Conservation (phyloP, 2,113 vertebrate species). For the Baryphthengus martii region DNA sequence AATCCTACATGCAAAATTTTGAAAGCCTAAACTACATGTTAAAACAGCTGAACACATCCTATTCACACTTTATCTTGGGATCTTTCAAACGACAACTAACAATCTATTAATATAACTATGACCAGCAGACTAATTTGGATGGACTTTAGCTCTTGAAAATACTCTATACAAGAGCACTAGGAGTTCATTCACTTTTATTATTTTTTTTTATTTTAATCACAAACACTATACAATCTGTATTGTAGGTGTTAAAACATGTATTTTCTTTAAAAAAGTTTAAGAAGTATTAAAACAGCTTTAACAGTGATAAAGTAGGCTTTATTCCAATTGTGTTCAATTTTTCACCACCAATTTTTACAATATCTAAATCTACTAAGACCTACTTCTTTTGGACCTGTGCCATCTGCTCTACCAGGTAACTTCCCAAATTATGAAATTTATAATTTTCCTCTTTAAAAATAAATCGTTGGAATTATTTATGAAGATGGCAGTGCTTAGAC, state of each 20-base stretch:
- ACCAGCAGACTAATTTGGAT: constrained; percentile 76
- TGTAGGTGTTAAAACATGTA: constrained; percentile 73
- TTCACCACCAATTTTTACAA: constrained; percentile 69
- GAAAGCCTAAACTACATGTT: constrained; percentile 79
- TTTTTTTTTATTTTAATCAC: constrained; percentile 71
- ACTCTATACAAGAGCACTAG: constrained; percentile 73
- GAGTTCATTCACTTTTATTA: constrained; percentile 63
- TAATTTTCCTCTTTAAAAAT: constrained; percentile 70
- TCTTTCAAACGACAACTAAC: constrained; percentile 78
- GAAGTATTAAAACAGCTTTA: constrained; percentile 77
- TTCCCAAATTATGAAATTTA: constrained; percentile 66
- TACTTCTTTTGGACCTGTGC: constrained; percentile 64
- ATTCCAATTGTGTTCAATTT: constrained; percentile 66
- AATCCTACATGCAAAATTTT: constrained; percentile 87
- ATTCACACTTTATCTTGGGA: constrained; percentile 80
- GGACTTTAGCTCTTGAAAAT: constrained; percentile 72
- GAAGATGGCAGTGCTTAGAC: constrained; percentile 70
- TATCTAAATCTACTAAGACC: constrained; percentile 70
- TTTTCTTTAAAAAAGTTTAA: constrained; percentile 75
- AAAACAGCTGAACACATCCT: constrained; percentile 84
- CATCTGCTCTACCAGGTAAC: constrained; percentile 58
- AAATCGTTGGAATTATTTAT: constrained; percentile 68
- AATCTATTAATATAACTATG: constrained; percentile 77
- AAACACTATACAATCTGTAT: constrained; percentile 74
- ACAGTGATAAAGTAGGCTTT: constrained; percentile 72